Base-by-base conservation (phyloP, 2,888 invertebrate genomes). In the Drosophila testacea region DNA sequence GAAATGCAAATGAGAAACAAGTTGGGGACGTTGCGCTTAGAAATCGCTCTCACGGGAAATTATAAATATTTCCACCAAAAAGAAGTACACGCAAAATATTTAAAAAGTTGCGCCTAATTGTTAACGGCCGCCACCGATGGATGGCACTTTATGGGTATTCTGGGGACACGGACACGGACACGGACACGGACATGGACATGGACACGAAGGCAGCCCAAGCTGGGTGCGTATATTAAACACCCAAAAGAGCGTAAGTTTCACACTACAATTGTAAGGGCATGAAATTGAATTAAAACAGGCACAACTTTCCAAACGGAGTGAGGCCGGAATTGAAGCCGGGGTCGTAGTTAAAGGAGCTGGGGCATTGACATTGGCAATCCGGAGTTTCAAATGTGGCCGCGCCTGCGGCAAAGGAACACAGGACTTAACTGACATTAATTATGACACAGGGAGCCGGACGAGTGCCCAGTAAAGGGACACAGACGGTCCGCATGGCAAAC, bases 371-470 rank as follows among this genome's bases (percentile, higher is more conserved):
- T 34, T 30, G 51, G 36, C 39, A 68, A 42, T 61, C 30, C 28
- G 51, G 61, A 76, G 47, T 72, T 68, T 59, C 62, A 57, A 79
- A 75, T 66, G 75, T 73, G 72, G 61, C 68, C 80, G 68, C 79
- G 79, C 78, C 85, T 77, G 79, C 67, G 80, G 81, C 80, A 74
- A 70, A 70, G 76, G 73, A 82, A 81, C 82, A 77, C 76, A 71
- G 76, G 81, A 79, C 86, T 89, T 89, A 87, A 88, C 79, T 79
- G 79, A 83, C 84, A 86, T 89, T 88, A 89, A 88, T 89, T 84
- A 89, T 89, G 88, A 80, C 73, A 52, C 75, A 74, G 67, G 67
- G 56, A 27, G 71, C 59, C 54, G 44, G 54, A 44, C 50, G 32
- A 47, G 61, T 41, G 48, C 46, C 44, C 56, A 62, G 69, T 70